These are phyloP conservation scores for Drosophila prosaltans DNA, from an alignment of 1,140 invertebrate species.

Conservation along the genomic window DNA sequence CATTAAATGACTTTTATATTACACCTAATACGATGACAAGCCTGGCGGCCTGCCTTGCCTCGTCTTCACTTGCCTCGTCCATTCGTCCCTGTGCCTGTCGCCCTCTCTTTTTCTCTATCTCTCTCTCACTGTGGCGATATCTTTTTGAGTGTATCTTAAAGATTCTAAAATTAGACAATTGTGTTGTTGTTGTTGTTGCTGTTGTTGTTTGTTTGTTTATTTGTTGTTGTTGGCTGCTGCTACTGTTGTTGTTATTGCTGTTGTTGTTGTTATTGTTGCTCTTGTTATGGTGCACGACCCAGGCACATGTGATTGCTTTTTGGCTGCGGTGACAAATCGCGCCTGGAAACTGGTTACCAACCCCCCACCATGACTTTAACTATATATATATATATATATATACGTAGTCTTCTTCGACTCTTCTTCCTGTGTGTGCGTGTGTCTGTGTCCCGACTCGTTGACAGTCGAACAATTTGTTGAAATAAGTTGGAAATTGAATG, in stretches of 20 bases:
- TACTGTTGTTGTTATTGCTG: conserved; percentile 5
- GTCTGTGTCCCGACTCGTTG: conserved; percentile 38
- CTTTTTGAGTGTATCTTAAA: conserved; percentile 81
- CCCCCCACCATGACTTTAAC: conserved; percentile 2
- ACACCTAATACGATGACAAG: conserved; percentile 81
- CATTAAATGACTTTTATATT: conserved; percentile 82
- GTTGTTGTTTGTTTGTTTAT: conserved; percentile 32
- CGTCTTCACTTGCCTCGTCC: not conserved
- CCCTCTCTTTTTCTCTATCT: not conserved
- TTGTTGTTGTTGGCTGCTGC: conserved; percentile 42
- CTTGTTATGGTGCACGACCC: conserved; percentile 46
- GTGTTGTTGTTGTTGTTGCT: conserved; percentile 38
- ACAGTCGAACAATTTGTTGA: conserved; percentile 81
- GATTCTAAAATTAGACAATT: conserved; percentile 82
- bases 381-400: not conserved
- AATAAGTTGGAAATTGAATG: conserved; percentile 82
- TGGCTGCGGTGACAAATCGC: conserved; percentile 69
- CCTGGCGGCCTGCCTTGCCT: conserved; percentile 54
- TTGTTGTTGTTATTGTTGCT: conserved; percentile 23
- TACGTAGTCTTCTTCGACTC: conserved; percentile 9
- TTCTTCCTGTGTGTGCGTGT: conserved; percentile 21
- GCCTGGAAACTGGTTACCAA: conserved; percentile 52
- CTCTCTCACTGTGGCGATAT: conserved; percentile 46
- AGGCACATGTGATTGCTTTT: conserved; percentile 73
- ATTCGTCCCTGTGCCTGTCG: conserved; percentile 16